A percentile compares a stretch with the other conserved stretches of the same genome.
phyloP scores from a whole-genome alignment of 2,113 vertebrate species.

The Turnix velox region DNA sequence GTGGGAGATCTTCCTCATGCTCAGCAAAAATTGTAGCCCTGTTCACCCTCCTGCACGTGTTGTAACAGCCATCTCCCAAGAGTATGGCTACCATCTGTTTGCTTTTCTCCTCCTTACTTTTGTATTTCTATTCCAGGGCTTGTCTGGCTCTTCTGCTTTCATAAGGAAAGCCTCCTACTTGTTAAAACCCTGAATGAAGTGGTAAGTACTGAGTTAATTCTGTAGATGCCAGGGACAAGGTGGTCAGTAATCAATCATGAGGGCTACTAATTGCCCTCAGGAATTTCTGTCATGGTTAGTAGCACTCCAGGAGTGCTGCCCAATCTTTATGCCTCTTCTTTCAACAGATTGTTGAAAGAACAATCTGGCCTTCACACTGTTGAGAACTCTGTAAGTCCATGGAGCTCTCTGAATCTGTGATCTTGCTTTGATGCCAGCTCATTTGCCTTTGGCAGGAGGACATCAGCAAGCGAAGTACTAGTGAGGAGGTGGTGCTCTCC shows the following conservation, averaged over 20 bases:
- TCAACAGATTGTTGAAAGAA: neutral
- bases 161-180: slow-evolving; percentile 66
- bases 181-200: slow-evolving; percentile 78
- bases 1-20: neutral
- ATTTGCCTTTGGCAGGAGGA: slow-evolving; percentile 73
- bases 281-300: neutral
- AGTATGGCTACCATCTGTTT: neutral
- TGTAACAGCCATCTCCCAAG: neutral
- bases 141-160: slow-evolving; percentile 76
- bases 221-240: neutral
- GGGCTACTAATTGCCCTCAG: neutral
- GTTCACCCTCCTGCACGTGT: neutral
- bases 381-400: neutral
- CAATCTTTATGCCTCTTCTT: neutral
- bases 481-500: slow-evolving; percentile 72
- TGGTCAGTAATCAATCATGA: neutral
- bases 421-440: neutral
- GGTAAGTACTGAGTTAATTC: slow-evolving; percentile 67
- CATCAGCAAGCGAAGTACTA: slow-evolving; percentile 73
- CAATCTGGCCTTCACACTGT: neutral
- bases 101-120: neutral
- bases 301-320: neutral
- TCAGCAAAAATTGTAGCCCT: neutral
- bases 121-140: slow-evolving; percentile 74
- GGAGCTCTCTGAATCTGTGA: neutral